Conservation (phyloP, 2,888 invertebrate species). For the Archips crataeganus region DNA sequence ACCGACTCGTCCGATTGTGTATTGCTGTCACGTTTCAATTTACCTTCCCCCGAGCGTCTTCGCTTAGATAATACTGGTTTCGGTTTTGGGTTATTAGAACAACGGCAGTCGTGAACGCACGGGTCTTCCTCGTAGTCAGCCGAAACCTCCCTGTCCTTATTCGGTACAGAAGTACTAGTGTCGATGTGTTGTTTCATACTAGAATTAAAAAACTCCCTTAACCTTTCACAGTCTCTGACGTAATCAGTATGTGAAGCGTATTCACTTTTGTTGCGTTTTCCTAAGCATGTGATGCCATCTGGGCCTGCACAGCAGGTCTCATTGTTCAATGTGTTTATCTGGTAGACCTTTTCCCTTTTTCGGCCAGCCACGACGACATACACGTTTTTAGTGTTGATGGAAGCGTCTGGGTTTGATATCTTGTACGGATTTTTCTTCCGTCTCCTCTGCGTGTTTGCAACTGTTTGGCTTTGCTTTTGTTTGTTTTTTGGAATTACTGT, state of each 20-base stretch:
- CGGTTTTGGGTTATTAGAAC: not conserved
- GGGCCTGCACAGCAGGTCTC: not conserved
- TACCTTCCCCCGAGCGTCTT: not conserved
- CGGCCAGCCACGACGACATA: slow-evolving; percentile 59
- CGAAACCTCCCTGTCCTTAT: not conserved
- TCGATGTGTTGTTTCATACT: not conserved
- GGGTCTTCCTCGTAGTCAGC: not conserved
- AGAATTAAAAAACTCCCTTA: not conserved
- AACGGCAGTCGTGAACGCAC: not conserved
- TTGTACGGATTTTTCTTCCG: slow-evolving; percentile 46
- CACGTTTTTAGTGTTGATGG: slow-evolving; percentile 58
- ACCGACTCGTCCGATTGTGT: not conserved
- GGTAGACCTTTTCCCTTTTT: slow-evolving; percentile 61
- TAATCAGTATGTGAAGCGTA: not conserved
- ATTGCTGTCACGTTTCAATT: not conserved
- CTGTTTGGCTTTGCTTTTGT: slow-evolving; percentile 47
- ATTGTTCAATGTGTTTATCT: slow-evolving; percentile 56
- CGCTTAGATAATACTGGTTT: not conserved
- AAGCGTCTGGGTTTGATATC: slow-evolving; percentile 62
- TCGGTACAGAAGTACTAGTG: not conserved
- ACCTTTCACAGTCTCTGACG: not conserved
- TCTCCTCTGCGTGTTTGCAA: slow-evolving; percentile 52
- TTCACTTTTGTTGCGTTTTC: not conserved
- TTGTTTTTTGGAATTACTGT: slow-evolving; percentile 63
- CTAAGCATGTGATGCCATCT: not conserved